phyloP scores from a whole-genome alignment of 30 jellyfish, hydroid and myxozoan genomes.

The Chrysaora quinquecirrha region DNA sequence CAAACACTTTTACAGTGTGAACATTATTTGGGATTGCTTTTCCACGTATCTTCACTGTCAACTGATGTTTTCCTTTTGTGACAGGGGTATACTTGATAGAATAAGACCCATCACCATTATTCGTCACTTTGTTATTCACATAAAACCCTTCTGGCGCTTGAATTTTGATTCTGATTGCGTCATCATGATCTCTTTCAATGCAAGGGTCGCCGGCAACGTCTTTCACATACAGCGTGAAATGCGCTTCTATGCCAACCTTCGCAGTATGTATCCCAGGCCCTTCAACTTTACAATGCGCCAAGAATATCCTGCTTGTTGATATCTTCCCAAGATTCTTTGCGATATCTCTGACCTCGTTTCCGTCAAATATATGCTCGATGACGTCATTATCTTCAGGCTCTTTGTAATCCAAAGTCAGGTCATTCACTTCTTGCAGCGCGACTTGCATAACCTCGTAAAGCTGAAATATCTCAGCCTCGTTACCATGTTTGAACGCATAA shows the following conservation, averaged over 20 bases:
- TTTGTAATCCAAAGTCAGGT: constrained; percentile 62
- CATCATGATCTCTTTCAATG: constrained; percentile 76
- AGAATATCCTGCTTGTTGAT: constrained; percentile 77
- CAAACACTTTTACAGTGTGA: constrained; percentile 75
- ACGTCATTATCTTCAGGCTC: constrained; percentile 99
- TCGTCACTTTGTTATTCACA: constrained; percentile 74
- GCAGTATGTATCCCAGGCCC: constrained; percentile 94
- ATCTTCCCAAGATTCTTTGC: constrained; percentile 92
- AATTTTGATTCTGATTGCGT: constrained; percentile 78
- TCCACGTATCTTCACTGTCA: constrained; percentile 88
- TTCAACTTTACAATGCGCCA: constrained; percentile 67
- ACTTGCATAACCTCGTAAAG: constrained; percentile 86
- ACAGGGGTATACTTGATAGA: constrained; percentile 89
- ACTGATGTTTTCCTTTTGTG: constrained; percentile 85
- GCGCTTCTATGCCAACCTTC: constrained; percentile 93
- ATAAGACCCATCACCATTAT: constrained; percentile 82
- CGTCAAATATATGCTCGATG: constrained; percentile 80
- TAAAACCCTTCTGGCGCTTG: constrained; percentile 98
- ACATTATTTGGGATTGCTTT: constrained; percentile 76
- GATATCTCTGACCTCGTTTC: constrained; percentile 61
- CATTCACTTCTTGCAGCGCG: constrained; percentile 76
- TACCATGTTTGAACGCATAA: constrained; percentile 94
- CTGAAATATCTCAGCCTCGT: constrained; percentile 94
- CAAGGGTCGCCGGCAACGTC: constrained; percentile 80
- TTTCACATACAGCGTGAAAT: constrained; percentile 76